Percentiles rank a stretch among this genome's conserved stretches.
These are phyloP conservation scores for Bovichtus variegatus DNA, from an alignment of 2,797 vertebrate species.

Conservation along the genomic window DNA sequence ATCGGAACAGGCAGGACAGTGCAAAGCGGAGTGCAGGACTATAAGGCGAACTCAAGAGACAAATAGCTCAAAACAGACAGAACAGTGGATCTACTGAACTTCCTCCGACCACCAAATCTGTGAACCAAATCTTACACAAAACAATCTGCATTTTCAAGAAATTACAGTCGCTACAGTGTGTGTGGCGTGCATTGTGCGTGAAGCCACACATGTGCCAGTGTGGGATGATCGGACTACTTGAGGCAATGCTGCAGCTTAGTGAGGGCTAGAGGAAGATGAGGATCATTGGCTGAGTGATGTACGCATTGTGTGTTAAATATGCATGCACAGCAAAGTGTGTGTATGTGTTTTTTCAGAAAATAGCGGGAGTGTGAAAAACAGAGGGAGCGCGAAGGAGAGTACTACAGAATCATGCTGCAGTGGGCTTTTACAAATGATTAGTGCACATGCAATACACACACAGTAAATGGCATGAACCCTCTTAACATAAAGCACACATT, in stretches of 20 bases:
- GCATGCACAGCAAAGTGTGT: slow-evolving; percentile 64
- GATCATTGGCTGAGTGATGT: slow-evolving; percentile 70
- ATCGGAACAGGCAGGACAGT: slow-evolving; percentile 56
- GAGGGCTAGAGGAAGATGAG: slow-evolving; percentile 65
- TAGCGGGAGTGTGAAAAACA: slow-evolving; percentile 44
- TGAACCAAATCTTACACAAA: slow-evolving; percentile 34
- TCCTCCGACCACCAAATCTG: slow-evolving; percentile 29
- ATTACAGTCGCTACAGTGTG: slow-evolving; percentile 16
- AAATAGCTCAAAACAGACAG: slow-evolving; percentile 42
- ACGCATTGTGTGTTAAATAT: slow-evolving; percentile 68
- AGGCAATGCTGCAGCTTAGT: slow-evolving; percentile 58
- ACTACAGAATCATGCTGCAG: slow-evolving; percentile 62
- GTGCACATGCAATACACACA: slow-evolving; percentile 52
- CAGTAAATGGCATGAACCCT: slow-evolving; percentile 21
- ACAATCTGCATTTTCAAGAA: slow-evolving; percentile 26
- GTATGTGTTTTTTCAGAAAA: slow-evolving; percentile 50
- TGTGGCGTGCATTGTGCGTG: slow-evolving; percentile 29
- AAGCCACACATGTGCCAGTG: slow-evolving; percentile 44
- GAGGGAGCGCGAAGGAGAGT: slow-evolving; percentile 27
- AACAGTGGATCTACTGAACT: slow-evolving; percentile 29
- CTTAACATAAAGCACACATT: slow-evolving; percentile 48
- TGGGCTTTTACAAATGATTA: slow-evolving; percentile 46
- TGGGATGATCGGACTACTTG: slow-evolving; percentile 58
- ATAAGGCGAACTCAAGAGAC: slow-evolving; percentile 37
- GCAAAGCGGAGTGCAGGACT: slow-evolving; percentile 34